phyloP scores from a whole-genome alignment of 1,140 invertebrate species.

The Ceratoteleas bidentatus region DNA sequence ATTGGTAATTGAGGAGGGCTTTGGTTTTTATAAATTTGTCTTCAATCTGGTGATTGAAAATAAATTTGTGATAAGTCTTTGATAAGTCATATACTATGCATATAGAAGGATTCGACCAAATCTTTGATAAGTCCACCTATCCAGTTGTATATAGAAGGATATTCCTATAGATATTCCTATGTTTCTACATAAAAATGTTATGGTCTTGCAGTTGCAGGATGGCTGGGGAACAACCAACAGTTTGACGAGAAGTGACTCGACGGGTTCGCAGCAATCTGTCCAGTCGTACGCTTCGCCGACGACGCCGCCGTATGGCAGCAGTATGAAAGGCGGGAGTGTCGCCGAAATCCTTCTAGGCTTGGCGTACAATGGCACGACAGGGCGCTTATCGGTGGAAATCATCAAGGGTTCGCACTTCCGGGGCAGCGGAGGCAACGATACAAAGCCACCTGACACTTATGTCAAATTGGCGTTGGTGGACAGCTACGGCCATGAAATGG shows the following conservation, averaged over 20 bases:
- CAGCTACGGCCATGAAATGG: conserved; percentile 95
- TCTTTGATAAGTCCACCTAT: too few relatives aligned
- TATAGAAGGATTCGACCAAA: too few relatives aligned
- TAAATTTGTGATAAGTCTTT: too few relatives aligned
- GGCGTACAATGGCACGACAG: conserved; percentile 95
- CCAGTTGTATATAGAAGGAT: too few relatives aligned
- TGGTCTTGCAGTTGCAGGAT: conserved; percentile 74
- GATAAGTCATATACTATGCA: too few relatives aligned
- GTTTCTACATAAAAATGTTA: too few relatives aligned
- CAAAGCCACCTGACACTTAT: conserved; percentile 94
- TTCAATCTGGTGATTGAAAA: too few relatives aligned
- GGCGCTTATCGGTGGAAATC: conserved; percentile 94
- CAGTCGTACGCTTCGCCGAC: conserved; percentile 78
- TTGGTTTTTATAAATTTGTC: too few relatives aligned
- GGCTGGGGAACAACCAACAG: conserved; percentile 83
- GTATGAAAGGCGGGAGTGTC: conserved; percentile 88
- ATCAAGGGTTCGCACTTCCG: conserved; percentile 96
- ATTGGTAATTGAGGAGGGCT: too few relatives aligned
- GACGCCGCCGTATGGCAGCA: conserved; percentile 83
- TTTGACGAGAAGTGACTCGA: conserved; percentile 93
- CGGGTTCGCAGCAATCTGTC: conserved; percentile 95
- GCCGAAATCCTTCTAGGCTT: conserved; percentile 94
- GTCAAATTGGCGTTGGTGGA: conserved; percentile 95
- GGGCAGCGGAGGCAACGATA: conserved; percentile 82
- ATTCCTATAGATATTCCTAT: too few relatives aligned